Evolutionary conservation across 2,888 invertebrate species (phyloP).

Genomic region (Spisula solida): DNA sequence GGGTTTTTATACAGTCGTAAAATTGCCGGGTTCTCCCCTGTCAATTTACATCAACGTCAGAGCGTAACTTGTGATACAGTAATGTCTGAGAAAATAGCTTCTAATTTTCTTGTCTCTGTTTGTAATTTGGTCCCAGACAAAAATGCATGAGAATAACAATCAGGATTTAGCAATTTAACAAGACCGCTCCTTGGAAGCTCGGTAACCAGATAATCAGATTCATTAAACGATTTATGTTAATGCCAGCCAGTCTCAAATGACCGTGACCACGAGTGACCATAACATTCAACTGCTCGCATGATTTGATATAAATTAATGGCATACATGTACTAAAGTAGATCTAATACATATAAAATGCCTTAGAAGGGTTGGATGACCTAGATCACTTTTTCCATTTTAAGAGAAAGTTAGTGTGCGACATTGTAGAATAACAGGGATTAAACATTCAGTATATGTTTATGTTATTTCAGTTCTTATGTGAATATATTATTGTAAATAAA

Average conservation of each 20-base stretch:
- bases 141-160: constrained; percentile 56
- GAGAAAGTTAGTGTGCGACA: no score
- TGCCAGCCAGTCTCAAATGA: constrained; percentile 9
- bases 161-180: constrained; percentile 14
- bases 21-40: constrained; percentile 61
- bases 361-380: no score
- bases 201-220: constrained; percentile 20
- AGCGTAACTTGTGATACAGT: constrained; percentile 49
- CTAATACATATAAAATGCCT: no score
- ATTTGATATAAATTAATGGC: not conserved
- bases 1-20: constrained; percentile 64
- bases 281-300: constrained; percentile 7
- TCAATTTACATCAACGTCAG: constrained; percentile 64
- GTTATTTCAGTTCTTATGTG: no score
- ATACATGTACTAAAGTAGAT: not conserved
- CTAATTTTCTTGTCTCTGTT: constrained; percentile 65
- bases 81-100: constrained; percentile 56
- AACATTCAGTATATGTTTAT: no score
- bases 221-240: not conserved
- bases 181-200: constrained; percentile 9
- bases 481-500: no score
- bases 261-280: constrained; percentile 25
- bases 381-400: no score
- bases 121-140: constrained; percentile 65
- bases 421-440: no score